phyloP scores from a whole-genome alignment of 2,113 vertebrate genomes.

The Suricata suricatta region DNA sequence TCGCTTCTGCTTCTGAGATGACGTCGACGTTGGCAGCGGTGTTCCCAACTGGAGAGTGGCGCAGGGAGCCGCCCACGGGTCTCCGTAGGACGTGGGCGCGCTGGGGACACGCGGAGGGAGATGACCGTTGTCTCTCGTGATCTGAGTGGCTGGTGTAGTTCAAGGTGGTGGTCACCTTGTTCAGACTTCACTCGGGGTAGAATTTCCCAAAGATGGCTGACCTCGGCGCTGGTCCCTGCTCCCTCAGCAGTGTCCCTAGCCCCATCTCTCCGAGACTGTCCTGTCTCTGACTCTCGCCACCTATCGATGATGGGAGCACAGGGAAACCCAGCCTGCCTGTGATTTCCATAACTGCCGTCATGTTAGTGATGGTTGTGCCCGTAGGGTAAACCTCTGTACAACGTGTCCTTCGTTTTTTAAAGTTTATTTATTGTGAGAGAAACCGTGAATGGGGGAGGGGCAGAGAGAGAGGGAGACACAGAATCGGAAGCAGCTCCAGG shows the following conservation, averaged over 20 bases:
- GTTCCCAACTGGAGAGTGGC: neutral
- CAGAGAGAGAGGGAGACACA: too few species aligned
- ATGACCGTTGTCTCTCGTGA: fast-evolving
- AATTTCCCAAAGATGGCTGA: neutral
- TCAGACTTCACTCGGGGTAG: neutral
- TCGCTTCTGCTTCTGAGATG: neutral
- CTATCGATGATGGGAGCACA: too few species aligned
- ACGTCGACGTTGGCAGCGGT: fast-evolving
- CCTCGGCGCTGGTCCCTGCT: neutral
- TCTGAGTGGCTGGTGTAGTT: fast-evolving
- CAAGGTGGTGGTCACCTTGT: neutral
- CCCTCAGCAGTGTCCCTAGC: neutral
- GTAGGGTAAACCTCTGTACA: fast-evolving
- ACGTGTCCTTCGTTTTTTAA: too few species aligned
- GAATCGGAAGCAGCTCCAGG: too few species aligned
- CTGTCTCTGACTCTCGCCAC: fast-evolving
- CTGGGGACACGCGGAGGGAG: too few species aligned
- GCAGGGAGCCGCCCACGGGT: fast-evolving
- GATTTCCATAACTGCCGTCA: neutral
- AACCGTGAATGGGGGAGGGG: too few species aligned
- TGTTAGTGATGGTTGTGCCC: fast-evolving
- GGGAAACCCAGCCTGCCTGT: neutral
- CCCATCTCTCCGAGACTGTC: fast-evolving
- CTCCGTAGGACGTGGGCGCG: neutral
- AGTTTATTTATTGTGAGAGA: too few species aligned